Percentiles rank a stretch among this genome's conserved stretches.
phyloP scores from a whole-genome alignment of 2,113 vertebrate species.

The Geococcyx californianus region DNA sequence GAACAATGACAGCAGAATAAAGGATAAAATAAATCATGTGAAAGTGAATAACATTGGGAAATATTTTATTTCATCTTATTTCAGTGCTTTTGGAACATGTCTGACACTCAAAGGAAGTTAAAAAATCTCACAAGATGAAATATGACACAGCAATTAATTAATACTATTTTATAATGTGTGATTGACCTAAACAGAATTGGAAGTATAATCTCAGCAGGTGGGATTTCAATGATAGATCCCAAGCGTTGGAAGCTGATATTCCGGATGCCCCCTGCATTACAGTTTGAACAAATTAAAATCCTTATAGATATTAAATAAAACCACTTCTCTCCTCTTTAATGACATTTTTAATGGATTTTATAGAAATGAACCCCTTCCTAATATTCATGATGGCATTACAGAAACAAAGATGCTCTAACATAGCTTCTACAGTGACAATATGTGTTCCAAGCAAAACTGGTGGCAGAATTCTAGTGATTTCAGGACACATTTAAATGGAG shows the following conservation, averaged over 20 bases:
- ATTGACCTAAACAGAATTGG: background rate
- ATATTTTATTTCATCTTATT: background rate
- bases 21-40: background rate
- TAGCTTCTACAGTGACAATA: background rate
- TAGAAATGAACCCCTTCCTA: accelerated
- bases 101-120: background rate
- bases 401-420: background rate
- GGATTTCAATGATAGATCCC: background rate
- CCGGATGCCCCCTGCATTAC: background rate
- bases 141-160: background rate
- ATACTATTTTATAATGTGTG: background rate
- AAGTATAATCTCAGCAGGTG: background rate
- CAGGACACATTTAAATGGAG: background rate
- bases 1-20: background rate
- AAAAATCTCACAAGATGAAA: background rate
- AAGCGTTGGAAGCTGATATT: background rate
- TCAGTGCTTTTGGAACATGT: background rate
- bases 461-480: background rate
- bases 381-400: background rate
- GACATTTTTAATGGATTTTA: background rate
- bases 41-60: background rate
- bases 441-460: background rate
- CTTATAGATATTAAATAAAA: background rate
- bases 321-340: background rate
- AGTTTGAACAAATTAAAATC: background rate